Conservation (phyloP, 2,113 vertebrate genomes). For the Clupea harengus region DNA sequence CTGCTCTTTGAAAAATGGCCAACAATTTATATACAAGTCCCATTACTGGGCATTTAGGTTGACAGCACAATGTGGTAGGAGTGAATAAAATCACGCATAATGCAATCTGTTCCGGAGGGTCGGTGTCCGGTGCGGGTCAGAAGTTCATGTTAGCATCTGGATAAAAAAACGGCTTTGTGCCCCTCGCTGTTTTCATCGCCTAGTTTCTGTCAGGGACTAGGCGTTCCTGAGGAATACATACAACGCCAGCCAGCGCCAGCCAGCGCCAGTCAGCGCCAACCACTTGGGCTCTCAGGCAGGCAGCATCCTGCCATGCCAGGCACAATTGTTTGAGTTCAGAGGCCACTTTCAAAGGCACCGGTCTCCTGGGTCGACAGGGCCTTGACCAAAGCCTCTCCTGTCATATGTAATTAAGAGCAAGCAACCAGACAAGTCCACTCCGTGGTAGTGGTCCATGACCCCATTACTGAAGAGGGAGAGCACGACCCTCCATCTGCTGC, state of each 20-base stretch:
- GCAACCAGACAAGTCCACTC: slow-evolving; percentile 40
- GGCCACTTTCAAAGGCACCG: slow-evolving; percentile 33
- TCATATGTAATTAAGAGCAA: slow-evolving; percentile 46
- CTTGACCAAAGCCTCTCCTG: slow-evolving; percentile 38
- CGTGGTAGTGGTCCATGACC: slow-evolving; percentile 26
- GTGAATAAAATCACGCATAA: not conserved
- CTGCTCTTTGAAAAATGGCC: slow-evolving; percentile 19
- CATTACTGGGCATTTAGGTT: slow-evolving; percentile 3
- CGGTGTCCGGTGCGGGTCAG: slow-evolving; percentile 9
- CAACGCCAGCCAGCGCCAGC: not conserved
- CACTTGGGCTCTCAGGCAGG: slow-evolving; percentile 25
- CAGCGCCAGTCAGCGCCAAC: not conserved
- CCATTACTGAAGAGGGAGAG: slow-evolving; percentile 37
- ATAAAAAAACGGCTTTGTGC: slow-evolving; percentile 41
- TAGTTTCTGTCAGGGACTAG: not conserved
- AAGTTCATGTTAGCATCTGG: slow-evolving; percentile 37
- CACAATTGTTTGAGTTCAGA: slow-evolving; percentile 42
- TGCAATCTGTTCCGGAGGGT: not conserved
- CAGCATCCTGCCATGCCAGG: slow-evolving; percentile 29
- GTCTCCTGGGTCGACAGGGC: slow-evolving; percentile 26
- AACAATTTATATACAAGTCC: slow-evolving; percentile 23
- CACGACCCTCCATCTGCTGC: slow-evolving; percentile 40
- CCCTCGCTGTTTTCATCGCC: slow-evolving; percentile 8
- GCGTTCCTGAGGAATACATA: not conserved
- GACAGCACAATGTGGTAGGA: slow-evolving; percentile 2